Percentiles rank a stretch among this genome's conserved stretches.
Evolutionary conservation across 2,888 invertebrate genomes (phyloP).

Genomic region (Caenorhabditis panamensis): DNA sequence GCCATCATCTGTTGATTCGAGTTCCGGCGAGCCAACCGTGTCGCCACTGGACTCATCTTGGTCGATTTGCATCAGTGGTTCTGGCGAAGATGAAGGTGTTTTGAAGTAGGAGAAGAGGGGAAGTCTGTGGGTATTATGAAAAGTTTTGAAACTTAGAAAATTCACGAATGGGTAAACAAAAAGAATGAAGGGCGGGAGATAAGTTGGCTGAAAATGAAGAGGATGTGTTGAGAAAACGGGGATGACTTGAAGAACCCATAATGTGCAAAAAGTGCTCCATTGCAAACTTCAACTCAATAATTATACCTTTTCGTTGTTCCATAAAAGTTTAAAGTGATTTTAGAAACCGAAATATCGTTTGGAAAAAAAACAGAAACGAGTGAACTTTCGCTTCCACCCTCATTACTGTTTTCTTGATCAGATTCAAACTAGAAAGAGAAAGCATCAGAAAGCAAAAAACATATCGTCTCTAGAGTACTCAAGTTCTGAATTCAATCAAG

Average conservation of each 20-base stretch:
- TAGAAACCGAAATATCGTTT: too few species aligned
- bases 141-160: neutral
- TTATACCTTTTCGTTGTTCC: too few species aligned
- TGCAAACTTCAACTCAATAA: too few species aligned
- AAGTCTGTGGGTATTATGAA: neutral
- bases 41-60: neutral
- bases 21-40: neutral
- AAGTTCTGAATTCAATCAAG: neutral
- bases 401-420: too few species aligned
- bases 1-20: neutral
- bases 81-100: neutral
- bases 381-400: too few species aligned
- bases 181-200: neutral
- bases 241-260: too few species aligned
- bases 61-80: conserved; percentile 4
- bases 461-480: neutral
- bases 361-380: too few species aligned
- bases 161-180: neutral
- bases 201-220: neutral
- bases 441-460: neutral
- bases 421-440: neutral
- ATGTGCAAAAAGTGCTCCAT: too few species aligned
- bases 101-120: neutral
- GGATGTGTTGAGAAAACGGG: neutral
- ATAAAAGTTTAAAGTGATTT: too few species aligned